Evolutionary conservation across 2,888 invertebrate species (phyloP).

Genomic region (Tenodera sinensis): DNA sequence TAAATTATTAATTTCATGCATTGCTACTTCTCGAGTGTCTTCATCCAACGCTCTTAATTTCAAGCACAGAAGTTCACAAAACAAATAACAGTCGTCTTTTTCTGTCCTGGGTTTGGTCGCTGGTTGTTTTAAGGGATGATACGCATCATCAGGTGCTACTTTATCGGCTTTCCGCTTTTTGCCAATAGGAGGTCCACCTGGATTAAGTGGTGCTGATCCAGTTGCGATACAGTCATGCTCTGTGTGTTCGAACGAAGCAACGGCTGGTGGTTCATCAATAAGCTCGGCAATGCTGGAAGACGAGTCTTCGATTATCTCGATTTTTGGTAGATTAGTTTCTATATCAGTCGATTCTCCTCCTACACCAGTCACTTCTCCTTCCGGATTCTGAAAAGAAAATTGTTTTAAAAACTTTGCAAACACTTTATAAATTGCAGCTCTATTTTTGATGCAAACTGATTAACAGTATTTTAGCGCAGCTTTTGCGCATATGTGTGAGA

Average conservation of each 20-base stretch:
- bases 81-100: not conserved
- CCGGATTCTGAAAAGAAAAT: conserved; percentile 1
- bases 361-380: not conserved
- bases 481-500: no score
- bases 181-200: not conserved
- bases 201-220: not conserved
- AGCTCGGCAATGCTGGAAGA: not conserved
- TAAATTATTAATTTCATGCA: conserved; percentile 7
- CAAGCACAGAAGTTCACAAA: conserved; percentile 12
- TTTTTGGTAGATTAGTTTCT: not conserved
- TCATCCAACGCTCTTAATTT: conserved; percentile 7
- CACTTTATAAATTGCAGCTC: no score
- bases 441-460: no score
- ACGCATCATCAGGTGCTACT: not conserved
- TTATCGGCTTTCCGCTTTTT: not conserved
- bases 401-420: not conserved
- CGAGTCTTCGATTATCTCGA: not conserved
- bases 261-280: not conserved
- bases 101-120: not conserved
- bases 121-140: not conserved
- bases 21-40: conserved; percentile 10
- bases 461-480: no score
- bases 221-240: not conserved
- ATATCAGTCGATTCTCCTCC: no score
- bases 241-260: not conserved